phyloP scores from a whole-genome alignment of 2,888 invertebrate species.

The Linhomoeus sp. region DNA sequence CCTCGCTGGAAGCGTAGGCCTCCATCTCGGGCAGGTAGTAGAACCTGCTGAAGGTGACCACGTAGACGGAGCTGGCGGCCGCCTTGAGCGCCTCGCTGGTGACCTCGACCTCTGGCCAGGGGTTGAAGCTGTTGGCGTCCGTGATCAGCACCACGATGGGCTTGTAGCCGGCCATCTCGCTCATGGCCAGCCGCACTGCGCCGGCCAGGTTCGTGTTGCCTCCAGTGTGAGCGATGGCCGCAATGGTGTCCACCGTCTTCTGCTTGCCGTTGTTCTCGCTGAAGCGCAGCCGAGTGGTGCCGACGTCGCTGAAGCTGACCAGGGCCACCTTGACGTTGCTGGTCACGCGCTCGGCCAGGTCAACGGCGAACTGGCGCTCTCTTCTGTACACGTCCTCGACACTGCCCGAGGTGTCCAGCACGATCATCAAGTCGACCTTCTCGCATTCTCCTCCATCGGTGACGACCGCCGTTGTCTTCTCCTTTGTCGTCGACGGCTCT shows the following conservation, averaged over 20 bases:
- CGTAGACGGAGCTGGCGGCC: neutral
- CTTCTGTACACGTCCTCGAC: slow-evolving; percentile 11
- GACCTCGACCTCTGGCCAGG: neutral
- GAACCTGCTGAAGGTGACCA: neutral
- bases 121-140: neutral
- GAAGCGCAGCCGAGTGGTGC: neutral
- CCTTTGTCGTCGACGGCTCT: no score
- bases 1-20: neutral
- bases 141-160: neutral
- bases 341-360: slow-evolving; percentile 11
- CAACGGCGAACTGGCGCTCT: slow-evolving; percentile 11
- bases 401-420: slow-evolving; percentile 17
- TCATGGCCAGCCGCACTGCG: neutral
- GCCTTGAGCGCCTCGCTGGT: neutral
- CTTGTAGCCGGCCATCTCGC: neutral
- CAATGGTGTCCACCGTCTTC: neutral
- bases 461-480: no score
- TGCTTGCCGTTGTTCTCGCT: neutral
- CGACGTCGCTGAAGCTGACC: slow-evolving; percentile 10
- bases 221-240: neutral
- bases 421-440: slow-evolving; percentile 14
- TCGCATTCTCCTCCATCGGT: no score
- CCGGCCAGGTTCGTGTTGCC: neutral
- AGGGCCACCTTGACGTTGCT: slow-evolving; percentile 11
- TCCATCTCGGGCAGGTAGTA: slow-evolving; percentile 1